Conservation (phyloP, 2,888 invertebrate species). For the Mantis religiosa region DNA sequence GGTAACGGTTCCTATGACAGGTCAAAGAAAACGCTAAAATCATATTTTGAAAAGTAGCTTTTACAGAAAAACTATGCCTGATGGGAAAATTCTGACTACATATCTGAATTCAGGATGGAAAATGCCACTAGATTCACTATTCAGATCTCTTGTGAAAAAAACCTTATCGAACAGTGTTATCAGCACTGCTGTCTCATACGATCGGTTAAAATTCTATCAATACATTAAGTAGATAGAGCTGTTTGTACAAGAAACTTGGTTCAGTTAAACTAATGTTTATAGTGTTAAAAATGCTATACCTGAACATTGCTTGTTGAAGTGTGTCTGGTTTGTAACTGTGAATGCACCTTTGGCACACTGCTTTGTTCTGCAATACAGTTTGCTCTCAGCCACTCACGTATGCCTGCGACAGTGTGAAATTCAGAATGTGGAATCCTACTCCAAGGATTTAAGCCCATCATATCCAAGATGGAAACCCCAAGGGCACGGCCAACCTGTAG, state of each 20-base stretch:
- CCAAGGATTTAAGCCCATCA: constrained; percentile 75
- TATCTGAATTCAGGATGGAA: too few species aligned
- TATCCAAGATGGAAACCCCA: constrained; percentile 78
- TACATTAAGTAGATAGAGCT: too few species aligned
- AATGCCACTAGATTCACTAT: too few species aligned
- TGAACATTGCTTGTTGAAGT: not conserved
- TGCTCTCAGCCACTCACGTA: constrained; percentile 59
- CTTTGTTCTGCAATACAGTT: constrained; percentile 26
- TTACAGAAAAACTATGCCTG: too few species aligned
- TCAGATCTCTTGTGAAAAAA: too few species aligned
- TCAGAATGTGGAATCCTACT: constrained; percentile 78
- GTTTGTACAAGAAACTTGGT: too few species aligned
- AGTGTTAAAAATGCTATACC: not conserved
- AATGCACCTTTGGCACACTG: constrained; percentile 1
- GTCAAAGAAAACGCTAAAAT: too few species aligned
- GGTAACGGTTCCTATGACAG: too few species aligned
- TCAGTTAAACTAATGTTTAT: not conserved
- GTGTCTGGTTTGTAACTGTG: not conserved
- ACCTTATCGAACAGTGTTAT: too few species aligned
- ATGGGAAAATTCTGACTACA: too few species aligned
- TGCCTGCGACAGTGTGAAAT: constrained; percentile 64
- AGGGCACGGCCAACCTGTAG: constrained; percentile 74
- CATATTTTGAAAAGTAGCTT: too few species aligned
- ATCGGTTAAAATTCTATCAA: not conserved
- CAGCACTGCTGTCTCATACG: not conserved